A percentile compares a stretch with the other conserved stretches of the same genome.
These are phyloP conservation scores for Fulmarus glacialis DNA, from an alignment of 2,113 vertebrate species.

Conservation along the genomic window DNA sequence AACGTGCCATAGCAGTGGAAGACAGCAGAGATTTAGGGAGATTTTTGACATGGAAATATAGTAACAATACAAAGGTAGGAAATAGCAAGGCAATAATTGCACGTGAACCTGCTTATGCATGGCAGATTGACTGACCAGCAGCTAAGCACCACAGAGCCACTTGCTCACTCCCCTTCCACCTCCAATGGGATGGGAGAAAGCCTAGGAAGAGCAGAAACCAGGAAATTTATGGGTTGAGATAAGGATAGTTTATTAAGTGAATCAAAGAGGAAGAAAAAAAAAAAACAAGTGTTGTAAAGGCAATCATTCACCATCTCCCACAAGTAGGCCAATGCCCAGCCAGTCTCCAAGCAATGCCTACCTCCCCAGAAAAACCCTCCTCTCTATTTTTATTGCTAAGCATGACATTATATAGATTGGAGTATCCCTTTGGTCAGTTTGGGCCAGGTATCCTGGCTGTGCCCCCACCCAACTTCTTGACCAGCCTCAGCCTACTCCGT, in stretches of 20 bases:
- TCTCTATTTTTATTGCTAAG: not conserved
- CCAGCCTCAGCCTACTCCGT: not conserved
- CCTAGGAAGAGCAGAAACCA: not conserved
- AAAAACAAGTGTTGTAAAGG: not conserved
- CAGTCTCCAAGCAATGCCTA: not conserved
- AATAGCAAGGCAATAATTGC: not conserved
- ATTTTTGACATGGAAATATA: not conserved
- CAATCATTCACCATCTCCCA: not conserved
- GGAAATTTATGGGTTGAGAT: not conserved
- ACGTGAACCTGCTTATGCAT: not conserved
- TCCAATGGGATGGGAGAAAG: not conserved
- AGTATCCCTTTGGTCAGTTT: not conserved
- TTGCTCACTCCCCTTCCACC: not conserved
- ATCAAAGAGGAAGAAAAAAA: not conserved
- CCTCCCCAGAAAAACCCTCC: not conserved
- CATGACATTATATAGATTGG: not conserved
- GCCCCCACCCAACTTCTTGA: not conserved
- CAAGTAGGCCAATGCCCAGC: not conserved
- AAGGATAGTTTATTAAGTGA: not conserved
- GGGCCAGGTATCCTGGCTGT: not conserved
- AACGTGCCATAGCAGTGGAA: not conserved
- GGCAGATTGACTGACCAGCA: not conserved
- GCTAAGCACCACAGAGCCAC: not conserved
- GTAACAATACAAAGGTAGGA: not conserved
- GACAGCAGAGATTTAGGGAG: not conserved